These are phyloP conservation scores for Drosophila varians DNA, from an alignment of 1,140 invertebrate genomes.

Conservation along the genomic window DNA sequence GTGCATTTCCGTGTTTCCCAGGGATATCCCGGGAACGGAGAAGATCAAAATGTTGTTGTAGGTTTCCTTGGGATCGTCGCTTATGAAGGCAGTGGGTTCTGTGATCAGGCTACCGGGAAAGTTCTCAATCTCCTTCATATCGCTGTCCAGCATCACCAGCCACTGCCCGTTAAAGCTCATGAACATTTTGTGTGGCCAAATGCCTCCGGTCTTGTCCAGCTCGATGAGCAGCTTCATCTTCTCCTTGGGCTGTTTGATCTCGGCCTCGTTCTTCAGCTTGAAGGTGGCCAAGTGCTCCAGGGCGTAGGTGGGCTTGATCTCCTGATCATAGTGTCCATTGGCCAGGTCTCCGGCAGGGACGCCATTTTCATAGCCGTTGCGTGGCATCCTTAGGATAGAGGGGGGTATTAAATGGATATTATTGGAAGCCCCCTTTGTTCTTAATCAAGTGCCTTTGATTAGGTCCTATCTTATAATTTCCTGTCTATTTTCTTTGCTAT, in stretches of 20 bases:
- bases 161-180: slow-evolving; percentile 80
- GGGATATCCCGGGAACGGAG: slow-evolving; percentile 68
- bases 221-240: slow-evolving; percentile 77
- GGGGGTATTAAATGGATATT: background rate
- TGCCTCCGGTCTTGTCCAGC: slow-evolving; percentile 70
- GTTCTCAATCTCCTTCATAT: slow-evolving; percentile 79
- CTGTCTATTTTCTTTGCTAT: slow-evolving; percentile 18
- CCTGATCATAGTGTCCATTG: slow-evolving; percentile 38
- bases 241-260: slow-evolving; percentile 71
- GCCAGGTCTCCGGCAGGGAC: slow-evolving; percentile 22
- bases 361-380: slow-evolving; percentile 73
- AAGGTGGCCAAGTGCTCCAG: slow-evolving; percentile 78
- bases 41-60: slow-evolving; percentile 77
- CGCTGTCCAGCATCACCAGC: slow-evolving; percentile 77
- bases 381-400: slow-evolving; percentile 71
- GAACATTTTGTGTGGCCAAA: slow-evolving; percentile 80
- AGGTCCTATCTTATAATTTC: slow-evolving; percentile 6
- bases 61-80: slow-evolving; percentile 67
- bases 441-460: background rate
- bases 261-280: slow-evolving; percentile 72
- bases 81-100: slow-evolving; percentile 75
- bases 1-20: slow-evolving; percentile 80
- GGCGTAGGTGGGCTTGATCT: slow-evolving; percentile 77
- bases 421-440: background rate
- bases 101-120: slow-evolving; percentile 75